Evolutionary conservation across 2,888 invertebrate genomes (phyloP).

Genomic region (Allygus modestus): DNA sequence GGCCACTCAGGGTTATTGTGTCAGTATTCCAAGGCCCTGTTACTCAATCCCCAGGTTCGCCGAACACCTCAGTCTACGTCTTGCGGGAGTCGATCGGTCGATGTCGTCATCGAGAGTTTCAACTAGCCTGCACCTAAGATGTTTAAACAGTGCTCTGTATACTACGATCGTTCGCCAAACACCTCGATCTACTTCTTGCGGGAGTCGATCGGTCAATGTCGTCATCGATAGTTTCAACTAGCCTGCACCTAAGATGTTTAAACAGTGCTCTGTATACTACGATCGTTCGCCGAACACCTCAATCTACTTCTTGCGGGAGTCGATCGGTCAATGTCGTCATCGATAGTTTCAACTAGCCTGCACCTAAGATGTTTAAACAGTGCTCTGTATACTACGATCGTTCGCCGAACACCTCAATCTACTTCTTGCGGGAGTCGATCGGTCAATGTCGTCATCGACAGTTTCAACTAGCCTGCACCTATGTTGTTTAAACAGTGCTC

Average conservation of each 20-base stretch:
- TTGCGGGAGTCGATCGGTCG: background rate
- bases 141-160: too few relatives aligned
- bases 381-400: too few relatives aligned
- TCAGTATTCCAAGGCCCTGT: slow-evolving; percentile 47
- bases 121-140: background rate
- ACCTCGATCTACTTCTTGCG: background rate
- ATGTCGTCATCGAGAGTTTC: slow-evolving; percentile 19
- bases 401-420: slow-evolving; percentile 13
- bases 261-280: too few relatives aligned
- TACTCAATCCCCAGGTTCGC: slow-evolving; percentile 35
- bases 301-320: background rate
- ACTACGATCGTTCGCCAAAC: background rate
- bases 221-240: slow-evolving; percentile 21
- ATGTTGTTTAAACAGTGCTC: too few relatives aligned
- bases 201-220: background rate
- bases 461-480: background rate
- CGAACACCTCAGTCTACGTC: slow-evolving; percentile 7
- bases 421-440: background rate
- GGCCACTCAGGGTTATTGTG: slow-evolving; percentile 40
- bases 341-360: background rate
- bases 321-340: slow-evolving; percentile 6
- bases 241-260: background rate
- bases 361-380: too few relatives aligned
- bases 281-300: slow-evolving; percentile 7
- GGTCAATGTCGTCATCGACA: slow-evolving; percentile 3